A percentile compares a stretch with the other conserved stretches of the same genome.
Conservation (phyloP, 2,113 vertebrate genomes). For the Plectropomus leopardus region DNA sequence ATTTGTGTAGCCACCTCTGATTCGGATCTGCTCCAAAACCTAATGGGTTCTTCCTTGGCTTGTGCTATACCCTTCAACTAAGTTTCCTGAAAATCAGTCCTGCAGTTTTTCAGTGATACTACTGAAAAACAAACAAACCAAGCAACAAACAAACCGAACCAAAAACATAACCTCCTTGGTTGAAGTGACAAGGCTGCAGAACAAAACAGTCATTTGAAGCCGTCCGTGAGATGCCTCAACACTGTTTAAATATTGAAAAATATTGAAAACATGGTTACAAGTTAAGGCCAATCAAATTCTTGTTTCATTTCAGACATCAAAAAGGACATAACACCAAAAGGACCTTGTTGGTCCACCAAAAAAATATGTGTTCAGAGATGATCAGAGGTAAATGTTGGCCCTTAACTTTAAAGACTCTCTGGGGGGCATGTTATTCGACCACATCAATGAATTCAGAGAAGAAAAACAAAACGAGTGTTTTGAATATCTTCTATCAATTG, state of each 20-base stretch:
- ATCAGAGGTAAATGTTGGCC: not conserved
- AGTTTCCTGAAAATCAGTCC: no score
- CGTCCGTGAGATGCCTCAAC: not conserved
- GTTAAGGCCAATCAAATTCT: not conserved
- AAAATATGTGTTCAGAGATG: not conserved
- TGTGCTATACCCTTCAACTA: no score
- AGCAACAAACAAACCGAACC: no score
- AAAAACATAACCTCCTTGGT: no score
- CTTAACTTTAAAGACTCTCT: not conserved
- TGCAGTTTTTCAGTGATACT: no score
- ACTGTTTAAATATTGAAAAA: not conserved
- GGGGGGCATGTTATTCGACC: not conserved
- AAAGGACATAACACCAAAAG: not conserved
- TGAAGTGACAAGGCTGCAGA: not conserved
- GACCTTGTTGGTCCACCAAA: not conserved
- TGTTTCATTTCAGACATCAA: not conserved
- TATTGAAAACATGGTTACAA: not conserved
- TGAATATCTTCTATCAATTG: not conserved
- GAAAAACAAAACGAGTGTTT: not conserved
- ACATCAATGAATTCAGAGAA: not conserved
- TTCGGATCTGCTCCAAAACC: no score
- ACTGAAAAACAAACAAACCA: no score
- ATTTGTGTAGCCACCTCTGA: no score
- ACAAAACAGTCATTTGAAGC: slow-evolving; percentile 23
- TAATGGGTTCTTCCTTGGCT: no score